Base-by-base conservation (phyloP, 2,113 vertebrate genomes). In the Steatornis caripensis region DNA sequence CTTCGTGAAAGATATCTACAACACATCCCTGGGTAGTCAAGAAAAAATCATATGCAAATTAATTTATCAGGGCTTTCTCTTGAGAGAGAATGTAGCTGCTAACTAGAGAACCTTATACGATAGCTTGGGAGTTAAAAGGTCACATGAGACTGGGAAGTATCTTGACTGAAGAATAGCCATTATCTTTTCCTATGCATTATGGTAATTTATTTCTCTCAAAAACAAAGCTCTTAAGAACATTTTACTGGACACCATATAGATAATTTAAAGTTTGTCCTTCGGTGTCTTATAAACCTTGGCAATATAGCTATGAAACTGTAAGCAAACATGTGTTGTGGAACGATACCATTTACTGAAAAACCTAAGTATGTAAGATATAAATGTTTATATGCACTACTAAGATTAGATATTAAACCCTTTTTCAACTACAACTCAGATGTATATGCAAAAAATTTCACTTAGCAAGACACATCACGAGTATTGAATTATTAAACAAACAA, bases 401-500 rank as follows among this genome's bases (percentile, higher is more conserved):
- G 29, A 64, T 45, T 39, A 64, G 36, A 57, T 39, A 87, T 24
- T 60, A 53, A 74, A 41, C 57, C 10, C 18, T 65, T 95, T 93
- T 87, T 57, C 76, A 95, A 60, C 49, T 39, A 49, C 62, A 89
- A 18, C 21, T 89, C 53, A 55, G 41, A 84, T 2, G 16, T 61
- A 69, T 51, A 87, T 29, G 69, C 65, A 76, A 51, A 69, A 79
- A 54, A 53, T 72, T 87, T 68, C 78, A 53, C 45, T 76, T 60
- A 46, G 32, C 29, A 76, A 60, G 61, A 87, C 68, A 85, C 49
- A 72, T 51, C 65, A 68, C 2, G 3, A 91, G 57, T 69, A 91
- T 5, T 68, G 84, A 94, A 89, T 92, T 76, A 94, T 94, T 93
- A 95, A 95, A 90, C 70, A 91, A 95, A 82, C 74, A 79, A 41